A percentile compares a stretch with the other conserved stretches of the same genome.
phyloP scores from a whole-genome alignment of 2,797 vertebrate genomes.

The Emys orbicularis region DNA sequence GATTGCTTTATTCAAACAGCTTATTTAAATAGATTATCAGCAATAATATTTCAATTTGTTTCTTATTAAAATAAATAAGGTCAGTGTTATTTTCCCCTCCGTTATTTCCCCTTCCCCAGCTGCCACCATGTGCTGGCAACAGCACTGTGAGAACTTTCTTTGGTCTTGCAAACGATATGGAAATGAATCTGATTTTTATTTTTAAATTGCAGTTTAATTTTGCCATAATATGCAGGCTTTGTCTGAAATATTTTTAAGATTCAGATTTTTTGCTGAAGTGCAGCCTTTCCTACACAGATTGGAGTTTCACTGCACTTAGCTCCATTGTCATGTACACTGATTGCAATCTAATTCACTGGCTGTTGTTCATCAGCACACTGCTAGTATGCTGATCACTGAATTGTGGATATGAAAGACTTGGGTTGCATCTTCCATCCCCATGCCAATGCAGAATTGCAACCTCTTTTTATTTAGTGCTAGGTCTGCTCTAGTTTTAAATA shows the following conservation, averaged over 20 bases:
- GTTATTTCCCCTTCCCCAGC: constrained; percentile 45
- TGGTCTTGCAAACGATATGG: constrained; percentile 47
- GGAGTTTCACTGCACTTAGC: constrained; percentile 58
- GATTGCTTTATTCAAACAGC: constrained; percentile 53
- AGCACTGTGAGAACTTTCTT: constrained; percentile 23
- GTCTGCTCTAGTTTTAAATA: constrained; percentile 62
- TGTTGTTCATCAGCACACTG: constrained; percentile 23
- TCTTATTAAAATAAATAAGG: constrained; percentile 30
- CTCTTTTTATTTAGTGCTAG: constrained; percentile 55
- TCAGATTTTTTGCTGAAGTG: constrained; percentile 55
- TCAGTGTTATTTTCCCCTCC: constrained; percentile 39
- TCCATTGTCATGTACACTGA: constrained; percentile 61
- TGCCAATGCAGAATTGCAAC: constrained; percentile 47
- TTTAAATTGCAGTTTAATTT: constrained; percentile 70
- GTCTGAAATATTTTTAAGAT: constrained; percentile 62
- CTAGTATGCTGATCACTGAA: constrained; percentile 20
- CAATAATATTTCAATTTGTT: constrained; percentile 64
- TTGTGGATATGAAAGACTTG: constrained; percentile 40
- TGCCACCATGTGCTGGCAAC: constrained; percentile 60
- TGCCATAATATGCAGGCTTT: constrained; percentile 40
- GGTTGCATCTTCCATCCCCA: constrained; percentile 47
- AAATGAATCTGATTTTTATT: constrained; percentile 74
- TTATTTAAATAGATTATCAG: constrained; percentile 60
- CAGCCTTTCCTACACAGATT: constrained; percentile 23
- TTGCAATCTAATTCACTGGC: constrained; percentile 56